A percentile compares a stretch with the other conserved stretches of the same genome.
Conservation (phyloP, 2,797 vertebrate genomes). For the Artibeus jamaicensis region DNA sequence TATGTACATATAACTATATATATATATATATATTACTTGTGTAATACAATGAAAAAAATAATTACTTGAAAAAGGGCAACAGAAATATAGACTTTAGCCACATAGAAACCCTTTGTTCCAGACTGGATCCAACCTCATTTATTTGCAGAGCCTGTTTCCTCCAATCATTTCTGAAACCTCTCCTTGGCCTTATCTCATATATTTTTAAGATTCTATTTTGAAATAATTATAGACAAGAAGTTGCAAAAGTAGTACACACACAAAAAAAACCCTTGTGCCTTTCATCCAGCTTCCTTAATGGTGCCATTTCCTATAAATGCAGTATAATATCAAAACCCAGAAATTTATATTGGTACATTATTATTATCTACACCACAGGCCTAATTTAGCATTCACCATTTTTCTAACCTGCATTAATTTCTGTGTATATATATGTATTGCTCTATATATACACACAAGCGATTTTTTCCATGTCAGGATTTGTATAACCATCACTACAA, state of each 20-base stretch:
- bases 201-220: conserved; percentile 35
- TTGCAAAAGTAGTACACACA: background rate
- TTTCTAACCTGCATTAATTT: background rate
- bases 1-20: background rate
- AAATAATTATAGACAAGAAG: background rate
- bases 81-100: background rate
- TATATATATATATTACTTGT: background rate
- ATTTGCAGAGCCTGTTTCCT: background rate
- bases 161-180: conserved; percentile 18
- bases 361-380: background rate
- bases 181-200: background rate
- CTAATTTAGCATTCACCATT: background rate
- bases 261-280: background rate
- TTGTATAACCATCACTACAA: background rate
- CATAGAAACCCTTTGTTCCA: background rate
- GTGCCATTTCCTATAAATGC: background rate
- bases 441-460: no score
- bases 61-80: background rate
- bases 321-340: background rate
- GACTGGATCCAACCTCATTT: background rate
- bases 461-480: background rate
- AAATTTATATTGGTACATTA: background rate
- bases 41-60: background rate
- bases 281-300: background rate
- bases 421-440: background rate